Percentiles rank a stretch among this genome's conserved stretches.
phyloP scores from a whole-genome alignment of 64 coral and sea anemone species.

The Stylophora pistillata region DNA sequence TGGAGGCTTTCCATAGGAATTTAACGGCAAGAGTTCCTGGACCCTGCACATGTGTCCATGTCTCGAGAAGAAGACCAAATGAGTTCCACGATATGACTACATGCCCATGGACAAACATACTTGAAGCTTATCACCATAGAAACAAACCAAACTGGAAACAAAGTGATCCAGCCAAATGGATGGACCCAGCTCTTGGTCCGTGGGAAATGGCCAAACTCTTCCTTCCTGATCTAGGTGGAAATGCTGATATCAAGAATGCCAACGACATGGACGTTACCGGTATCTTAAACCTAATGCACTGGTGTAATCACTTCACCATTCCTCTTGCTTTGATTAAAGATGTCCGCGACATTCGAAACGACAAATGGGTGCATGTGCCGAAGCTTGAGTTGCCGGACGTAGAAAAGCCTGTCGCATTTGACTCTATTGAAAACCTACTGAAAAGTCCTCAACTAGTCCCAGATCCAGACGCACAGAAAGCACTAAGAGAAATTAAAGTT shows the following conservation, averaged over 20 bases:
- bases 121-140: not conserved
- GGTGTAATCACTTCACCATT: constrained; percentile 60
- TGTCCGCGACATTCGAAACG: constrained; percentile 43
- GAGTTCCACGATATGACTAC: not conserved
- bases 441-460: constrained; percentile 1
- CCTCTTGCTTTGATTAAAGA: constrained; percentile 13
- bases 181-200: not conserved
- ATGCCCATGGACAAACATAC: not conserved
- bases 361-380: constrained; percentile 32
- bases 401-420: constrained; percentile 14
- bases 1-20: not conserved
- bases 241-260: not conserved
- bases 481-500: not conserved
- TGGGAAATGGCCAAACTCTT: constrained; percentile 82
- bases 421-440: constrained; percentile 36
- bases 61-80: constrained; percentile 9
- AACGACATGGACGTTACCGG: constrained; percentile 36
- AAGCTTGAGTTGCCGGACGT: constrained; percentile 6
- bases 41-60: constrained; percentile 16
- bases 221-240: constrained; percentile 38
- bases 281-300: constrained; percentile 59
- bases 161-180: constrained; percentile 26
- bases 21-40: not conserved
- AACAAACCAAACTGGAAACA: constrained; percentile 24
- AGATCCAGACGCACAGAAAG: constrained; percentile 12